Evolutionary conservation across 2,888 invertebrate genomes (phyloP).

Genomic region (Arrhopalites spinosus): DNA sequence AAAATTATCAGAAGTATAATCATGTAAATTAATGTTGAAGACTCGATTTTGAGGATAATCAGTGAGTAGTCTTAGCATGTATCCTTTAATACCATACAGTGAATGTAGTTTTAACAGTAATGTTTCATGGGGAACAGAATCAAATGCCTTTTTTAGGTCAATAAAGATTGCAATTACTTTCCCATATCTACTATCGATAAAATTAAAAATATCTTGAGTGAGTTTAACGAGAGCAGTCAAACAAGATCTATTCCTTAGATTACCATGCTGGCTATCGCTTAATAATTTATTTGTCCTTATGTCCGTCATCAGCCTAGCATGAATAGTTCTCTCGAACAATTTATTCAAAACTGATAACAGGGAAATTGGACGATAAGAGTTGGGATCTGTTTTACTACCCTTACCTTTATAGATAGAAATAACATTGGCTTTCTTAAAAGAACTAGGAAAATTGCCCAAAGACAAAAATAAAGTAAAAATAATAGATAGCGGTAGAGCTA

Average conservation of each 20-base stretch:
- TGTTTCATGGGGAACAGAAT: conserved; percentile 47
- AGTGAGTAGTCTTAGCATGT: conserved; percentile 10
- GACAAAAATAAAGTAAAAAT: conserved; percentile 23
- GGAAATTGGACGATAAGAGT: conserved; percentile 50
- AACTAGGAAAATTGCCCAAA: neutral
- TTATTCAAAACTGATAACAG: conserved; percentile 43
- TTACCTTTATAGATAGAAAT: conserved; percentile 40
- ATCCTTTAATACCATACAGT: conserved; percentile 31
- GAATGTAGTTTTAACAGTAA: conserved; percentile 44
- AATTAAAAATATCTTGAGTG: conserved; percentile 39
- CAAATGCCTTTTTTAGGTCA: conserved; percentile 55
- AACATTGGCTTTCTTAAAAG: conserved; percentile 37
- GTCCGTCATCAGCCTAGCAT: conserved; percentile 24
- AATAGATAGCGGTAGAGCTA: neutral
- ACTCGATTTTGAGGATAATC: conserved; percentile 9
- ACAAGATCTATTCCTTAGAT: conserved; percentile 47
- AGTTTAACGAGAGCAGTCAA: conserved; percentile 44
- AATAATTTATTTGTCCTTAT: conserved; percentile 26
- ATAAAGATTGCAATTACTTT: conserved; percentile 40
- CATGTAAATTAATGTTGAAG: conserved; percentile 11
- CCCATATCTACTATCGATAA: conserved; percentile 36
- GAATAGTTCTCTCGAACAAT: conserved; percentile 46
- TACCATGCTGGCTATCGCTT: conserved; percentile 49
- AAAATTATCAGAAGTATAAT: conserved; percentile 15
- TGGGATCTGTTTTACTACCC: conserved; percentile 38